Percentiles rank a stretch among this genome's conserved stretches.
These are phyloP conservation scores for Brachionus calyciflorus DNA, from an alignment of 1,140 invertebrate species.

Conservation along the genomic window DNA sequence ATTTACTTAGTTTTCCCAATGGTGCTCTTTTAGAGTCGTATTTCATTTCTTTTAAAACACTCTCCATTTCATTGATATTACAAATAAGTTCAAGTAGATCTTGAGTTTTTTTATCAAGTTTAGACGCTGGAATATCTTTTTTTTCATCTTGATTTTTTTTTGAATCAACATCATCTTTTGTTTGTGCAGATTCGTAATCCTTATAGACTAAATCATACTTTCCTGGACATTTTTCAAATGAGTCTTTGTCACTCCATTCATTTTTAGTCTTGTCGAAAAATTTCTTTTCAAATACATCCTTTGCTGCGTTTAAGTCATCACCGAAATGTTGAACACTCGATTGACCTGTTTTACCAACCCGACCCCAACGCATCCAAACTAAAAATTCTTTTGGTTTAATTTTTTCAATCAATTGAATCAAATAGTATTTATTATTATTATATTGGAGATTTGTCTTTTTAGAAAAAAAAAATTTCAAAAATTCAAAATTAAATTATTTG, in stretches of 20 bases:
- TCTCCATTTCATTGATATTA: conserved; percentile 85
- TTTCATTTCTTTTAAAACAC: conserved; percentile 86
- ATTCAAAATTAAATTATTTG: neutral
- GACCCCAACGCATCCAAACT: conserved; percentile 46
- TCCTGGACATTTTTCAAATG: conserved; percentile 41
- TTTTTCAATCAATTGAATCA: conserved; percentile 43
- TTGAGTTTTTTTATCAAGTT: conserved; percentile 74
- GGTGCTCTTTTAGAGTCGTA: conserved; percentile 95
- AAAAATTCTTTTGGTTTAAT: neutral
- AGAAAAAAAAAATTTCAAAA: neutral
- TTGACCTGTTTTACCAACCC: conserved; percentile 44
- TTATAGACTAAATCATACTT: conserved; percentile 38
- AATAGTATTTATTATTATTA: conserved; percentile 47
- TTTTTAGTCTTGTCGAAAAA: conserved; percentile 47
- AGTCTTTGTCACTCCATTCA: conserved; percentile 17
- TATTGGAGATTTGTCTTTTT: conserved; percentile 36
- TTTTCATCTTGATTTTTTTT: conserved; percentile 54
- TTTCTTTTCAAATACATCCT: conserved; percentile 33
- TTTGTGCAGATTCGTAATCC: conserved; percentile 2
- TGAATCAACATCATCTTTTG: neutral
- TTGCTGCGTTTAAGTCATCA: conserved; percentile 41
- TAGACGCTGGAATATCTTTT: conserved; percentile 63
- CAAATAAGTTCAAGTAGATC: conserved; percentile 81
- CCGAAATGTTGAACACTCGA: conserved; percentile 12
- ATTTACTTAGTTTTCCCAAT: conserved; percentile 85